Evolutionary conservation across 2,888 invertebrate species (phyloP).

Genomic region (Sicus ferrugineus): DNA sequence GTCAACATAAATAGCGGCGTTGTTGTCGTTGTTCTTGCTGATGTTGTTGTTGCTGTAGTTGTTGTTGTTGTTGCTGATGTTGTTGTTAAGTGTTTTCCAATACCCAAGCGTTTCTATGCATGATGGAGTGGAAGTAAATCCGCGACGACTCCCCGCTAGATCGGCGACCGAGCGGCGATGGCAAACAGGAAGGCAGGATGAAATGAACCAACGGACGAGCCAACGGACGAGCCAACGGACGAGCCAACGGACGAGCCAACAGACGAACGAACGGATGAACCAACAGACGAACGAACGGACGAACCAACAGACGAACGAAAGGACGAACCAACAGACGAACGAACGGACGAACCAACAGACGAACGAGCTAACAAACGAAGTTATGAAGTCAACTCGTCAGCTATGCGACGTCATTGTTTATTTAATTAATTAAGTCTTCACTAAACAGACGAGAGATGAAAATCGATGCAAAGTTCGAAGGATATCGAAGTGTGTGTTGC

Average conservation of each 20-base stretch:
- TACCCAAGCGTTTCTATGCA: neutral
- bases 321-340: too few species aligned
- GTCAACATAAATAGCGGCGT: neutral
- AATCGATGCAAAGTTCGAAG: slow-evolving; percentile 15
- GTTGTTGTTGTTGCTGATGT: neutral
- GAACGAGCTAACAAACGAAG: too few species aligned
- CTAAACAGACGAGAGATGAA: neutral
- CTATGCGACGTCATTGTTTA: slow-evolving; percentile 18
- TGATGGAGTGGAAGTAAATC: neutral
- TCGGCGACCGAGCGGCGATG: neutral
- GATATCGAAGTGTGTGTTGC: neutral
- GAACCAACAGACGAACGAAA: too few species aligned
- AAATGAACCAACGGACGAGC: neutral
- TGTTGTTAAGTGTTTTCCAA: neutral
- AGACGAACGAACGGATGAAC: neutral
- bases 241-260: neutral
- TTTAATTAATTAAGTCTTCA: slow-evolving; percentile 29
- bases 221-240: neutral
- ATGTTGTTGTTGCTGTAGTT: neutral
- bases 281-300: too few species aligned
- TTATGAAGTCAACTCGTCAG: too few species aligned
- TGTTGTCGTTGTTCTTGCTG: slow-evolving; percentile 3
- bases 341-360: too few species aligned
- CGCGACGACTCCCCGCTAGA: neutral
- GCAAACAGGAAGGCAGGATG: too few species aligned